These are phyloP conservation scores for Dryococelus australis DNA, from an alignment of 2,888 invertebrate genomes.

Conservation along the genomic window DNA sequence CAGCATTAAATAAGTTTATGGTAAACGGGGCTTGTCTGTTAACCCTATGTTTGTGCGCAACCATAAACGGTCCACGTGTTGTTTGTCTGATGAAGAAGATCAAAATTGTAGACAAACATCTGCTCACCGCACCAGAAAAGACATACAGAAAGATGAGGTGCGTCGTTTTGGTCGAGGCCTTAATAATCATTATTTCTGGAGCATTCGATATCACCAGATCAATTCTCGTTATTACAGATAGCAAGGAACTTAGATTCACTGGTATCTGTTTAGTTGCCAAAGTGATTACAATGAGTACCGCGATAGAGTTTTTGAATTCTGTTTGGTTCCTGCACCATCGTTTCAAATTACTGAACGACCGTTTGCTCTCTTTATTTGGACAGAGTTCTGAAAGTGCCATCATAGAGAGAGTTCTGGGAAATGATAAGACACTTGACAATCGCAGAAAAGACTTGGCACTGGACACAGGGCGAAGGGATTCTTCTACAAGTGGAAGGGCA, in stretches of 20 bases:
- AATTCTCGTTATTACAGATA: neutral
- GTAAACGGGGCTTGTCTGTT: neutral
- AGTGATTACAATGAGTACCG: neutral
- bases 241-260: neutral
- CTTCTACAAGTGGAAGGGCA: neutral
- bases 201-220: neutral
- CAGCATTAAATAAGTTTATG: neutral
- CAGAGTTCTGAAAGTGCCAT: neutral
- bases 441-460: neutral
- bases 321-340: neutral
- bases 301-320: neutral
- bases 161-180: neutral
- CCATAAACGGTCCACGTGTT: neutral
- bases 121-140: neutral
- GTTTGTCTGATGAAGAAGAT: neutral
- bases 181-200: neutral
- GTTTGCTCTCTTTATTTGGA: neutral
- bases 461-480: neutral
- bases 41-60: neutral
- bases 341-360: neutral
- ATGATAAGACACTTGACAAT: neutral
- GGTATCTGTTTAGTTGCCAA: neutral
- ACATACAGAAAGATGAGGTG: neutral
- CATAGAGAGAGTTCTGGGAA: neutral
- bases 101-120: neutral